These are phyloP conservation scores for Dromaius novaehollandiae DNA, from an alignment of 2,113 vertebrate species.

Conservation along the genomic window DNA sequence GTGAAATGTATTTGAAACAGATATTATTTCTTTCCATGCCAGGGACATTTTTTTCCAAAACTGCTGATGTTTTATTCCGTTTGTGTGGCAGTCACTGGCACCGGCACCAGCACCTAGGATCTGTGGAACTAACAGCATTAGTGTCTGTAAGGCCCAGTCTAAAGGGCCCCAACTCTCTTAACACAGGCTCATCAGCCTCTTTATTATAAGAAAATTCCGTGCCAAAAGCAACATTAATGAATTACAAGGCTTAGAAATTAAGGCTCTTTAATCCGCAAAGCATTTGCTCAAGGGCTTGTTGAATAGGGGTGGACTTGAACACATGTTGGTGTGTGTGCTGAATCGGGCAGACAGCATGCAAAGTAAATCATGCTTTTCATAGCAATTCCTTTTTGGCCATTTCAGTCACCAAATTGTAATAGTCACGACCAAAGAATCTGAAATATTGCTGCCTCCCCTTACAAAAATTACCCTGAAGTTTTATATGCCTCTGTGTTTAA, in stretches of 20 bases:
- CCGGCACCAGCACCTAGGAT: not conserved
- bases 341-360: not conserved
- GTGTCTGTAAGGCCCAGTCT: not conserved
- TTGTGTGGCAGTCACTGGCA: not conserved
- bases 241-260: not conserved
- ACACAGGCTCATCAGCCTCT: not conserved
- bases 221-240: not conserved
- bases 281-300: not conserved
- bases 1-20: not conserved
- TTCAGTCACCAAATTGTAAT: not conserved
- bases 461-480: not conserved
- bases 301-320: not conserved
- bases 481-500: not conserved
- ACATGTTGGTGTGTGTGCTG: rapidly evolving
- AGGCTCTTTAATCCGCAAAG: not conserved
- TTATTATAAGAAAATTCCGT: not conserved
- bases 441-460: not conserved
- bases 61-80: not conserved
- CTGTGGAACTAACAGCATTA: not conserved
- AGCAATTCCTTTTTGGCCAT: not conserved
- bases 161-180: not conserved
- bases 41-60: rapidly evolving
- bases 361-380: not conserved
- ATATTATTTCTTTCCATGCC: not conserved
- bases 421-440: not conserved